phyloP scores from a whole-genome alignment of 2,113 vertebrate genomes.

The Electrona antarctica region DNA sequence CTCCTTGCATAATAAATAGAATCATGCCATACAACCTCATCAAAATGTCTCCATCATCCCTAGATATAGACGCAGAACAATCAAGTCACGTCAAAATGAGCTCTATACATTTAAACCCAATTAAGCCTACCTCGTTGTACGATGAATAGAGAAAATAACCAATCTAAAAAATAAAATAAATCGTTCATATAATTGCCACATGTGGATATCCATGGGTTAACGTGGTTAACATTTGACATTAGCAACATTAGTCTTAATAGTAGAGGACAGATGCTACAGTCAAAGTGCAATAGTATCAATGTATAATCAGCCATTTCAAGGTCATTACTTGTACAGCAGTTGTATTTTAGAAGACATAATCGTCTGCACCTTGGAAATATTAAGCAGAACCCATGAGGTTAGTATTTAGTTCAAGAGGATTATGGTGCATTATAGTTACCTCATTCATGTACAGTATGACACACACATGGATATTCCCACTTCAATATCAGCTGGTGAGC shows the following conservation, averaged over 20 bases:
- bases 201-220: no score
- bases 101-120: neutral
- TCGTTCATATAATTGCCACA: no score
- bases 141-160: no score
- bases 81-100: no score
- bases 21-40: constrained; percentile 29
- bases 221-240: no score
- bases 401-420: no score
- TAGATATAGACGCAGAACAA: neutral
- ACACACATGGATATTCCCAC: neutral
- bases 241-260: no score
- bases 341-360: neutral
- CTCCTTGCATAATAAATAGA: constrained; percentile 49
- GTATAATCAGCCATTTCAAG: neutral
- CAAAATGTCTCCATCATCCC: constrained; percentile 41
- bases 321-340: neutral
- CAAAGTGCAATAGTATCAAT: neutral
- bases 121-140: no score
- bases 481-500: neutral
- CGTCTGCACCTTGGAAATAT: neutral
- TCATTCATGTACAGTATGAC: neutral
- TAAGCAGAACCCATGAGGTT: neutral
- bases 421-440: neutral
- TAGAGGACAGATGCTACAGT: no score
- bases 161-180: no score